Percentiles rank a stretch among this genome's conserved stretches.
Conservation (phyloP, 2,113 vertebrate species). For the Mustela lutreola region DNA sequence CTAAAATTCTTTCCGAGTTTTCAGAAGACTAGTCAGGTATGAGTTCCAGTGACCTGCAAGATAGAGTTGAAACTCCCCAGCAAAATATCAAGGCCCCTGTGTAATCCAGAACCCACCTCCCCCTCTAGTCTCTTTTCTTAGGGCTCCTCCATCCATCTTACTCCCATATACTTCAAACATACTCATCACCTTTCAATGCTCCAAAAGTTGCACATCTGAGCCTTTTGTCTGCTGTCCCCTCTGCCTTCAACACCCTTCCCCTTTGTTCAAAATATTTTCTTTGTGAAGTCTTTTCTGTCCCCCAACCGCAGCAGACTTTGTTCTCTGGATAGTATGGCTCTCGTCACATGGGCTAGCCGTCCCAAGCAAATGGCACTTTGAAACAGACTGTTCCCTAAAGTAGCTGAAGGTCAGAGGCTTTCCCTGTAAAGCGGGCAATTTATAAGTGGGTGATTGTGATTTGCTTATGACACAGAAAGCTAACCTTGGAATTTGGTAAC, state of each 20-base stretch:
- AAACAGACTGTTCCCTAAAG: background rate
- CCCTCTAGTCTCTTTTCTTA: background rate
- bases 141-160: background rate
- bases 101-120: background rate
- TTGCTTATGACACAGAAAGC: conserved; percentile 1
- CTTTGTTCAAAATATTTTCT: background rate
- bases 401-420: background rate
- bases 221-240: background rate
- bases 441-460: background rate
- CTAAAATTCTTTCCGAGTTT: conserved; percentile 25
- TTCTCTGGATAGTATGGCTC: background rate
- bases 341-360: background rate
- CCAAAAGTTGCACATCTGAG: background rate
- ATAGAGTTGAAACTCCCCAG: background rate
- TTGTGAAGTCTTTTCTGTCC: background rate
- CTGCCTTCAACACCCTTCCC: background rate
- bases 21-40: background rate
- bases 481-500: background rate
- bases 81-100: no score
- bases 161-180: background rate
- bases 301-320: background rate
- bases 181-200: background rate
- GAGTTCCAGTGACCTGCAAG: background rate
- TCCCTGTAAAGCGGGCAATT: background rate
- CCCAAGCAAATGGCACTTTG: background rate